A percentile compares a stretch with the other conserved stretches of the same genome.
Evolutionary conservation across 2,113 vertebrate genomes (phyloP).

Genomic region (Bos taurus): DNA sequence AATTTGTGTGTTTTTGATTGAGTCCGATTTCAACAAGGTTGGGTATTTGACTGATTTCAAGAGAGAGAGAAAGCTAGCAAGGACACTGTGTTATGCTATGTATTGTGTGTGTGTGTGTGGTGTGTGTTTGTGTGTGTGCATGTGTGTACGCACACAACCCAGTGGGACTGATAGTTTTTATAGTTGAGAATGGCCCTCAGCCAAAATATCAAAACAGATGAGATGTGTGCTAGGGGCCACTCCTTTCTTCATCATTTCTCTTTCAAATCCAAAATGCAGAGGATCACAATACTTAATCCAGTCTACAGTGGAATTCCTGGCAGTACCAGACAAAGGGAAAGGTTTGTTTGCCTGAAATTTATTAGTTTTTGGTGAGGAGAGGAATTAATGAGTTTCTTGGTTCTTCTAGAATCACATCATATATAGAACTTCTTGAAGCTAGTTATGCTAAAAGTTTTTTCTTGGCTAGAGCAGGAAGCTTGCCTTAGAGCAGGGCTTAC

Average conservation of each 20-base stretch:
- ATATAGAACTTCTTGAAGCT: background rate
- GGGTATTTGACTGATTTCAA: background rate
- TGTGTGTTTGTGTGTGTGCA: background rate
- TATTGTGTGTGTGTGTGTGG: too few species aligned
- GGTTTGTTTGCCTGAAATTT: background rate
- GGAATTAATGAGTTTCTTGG: background rate
- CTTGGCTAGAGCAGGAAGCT: background rate
- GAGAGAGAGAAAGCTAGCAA: background rate
- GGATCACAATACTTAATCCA: background rate
- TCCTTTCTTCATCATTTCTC: background rate
- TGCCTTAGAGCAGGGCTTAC: background rate
- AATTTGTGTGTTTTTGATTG: background rate
- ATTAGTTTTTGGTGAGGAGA: background rate
- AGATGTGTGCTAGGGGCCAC: background rate
- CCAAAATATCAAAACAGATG: background rate
- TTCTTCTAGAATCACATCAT: background rate
- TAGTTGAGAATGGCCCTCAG: background rate
- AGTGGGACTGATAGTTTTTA: background rate
- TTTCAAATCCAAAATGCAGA: background rate
- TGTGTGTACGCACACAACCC: too few species aligned
- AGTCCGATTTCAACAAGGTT: background rate
- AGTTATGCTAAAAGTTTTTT: background rate
- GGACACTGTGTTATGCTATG: background rate
- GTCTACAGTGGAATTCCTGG: background rate
- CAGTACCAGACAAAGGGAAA: background rate